Base-by-base conservation (phyloP, 1,140 invertebrate genomes). In the Brachionus asplanchnoidis region DNA sequence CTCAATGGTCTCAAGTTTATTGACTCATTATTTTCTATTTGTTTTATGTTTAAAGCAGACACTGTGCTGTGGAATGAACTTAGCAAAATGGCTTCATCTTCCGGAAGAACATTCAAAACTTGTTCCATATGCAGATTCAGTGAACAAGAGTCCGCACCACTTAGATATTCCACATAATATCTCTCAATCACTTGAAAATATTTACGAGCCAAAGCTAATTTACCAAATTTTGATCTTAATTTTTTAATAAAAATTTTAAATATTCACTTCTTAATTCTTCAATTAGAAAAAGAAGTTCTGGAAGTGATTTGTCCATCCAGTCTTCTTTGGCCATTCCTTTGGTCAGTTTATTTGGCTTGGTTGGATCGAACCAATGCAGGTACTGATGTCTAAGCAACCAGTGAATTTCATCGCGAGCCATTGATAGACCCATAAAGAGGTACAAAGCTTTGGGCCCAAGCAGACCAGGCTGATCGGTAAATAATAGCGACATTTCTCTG, bases 251-350 rank as follows among this genome's bases (percentile, higher is more conserved):
- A 26, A 46, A 20, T 82, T 12, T 28, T 65, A 40, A 60, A 83
- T 14, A 28, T 50, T 20, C 44, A 89, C 91, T 91, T 88, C 96
- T 92, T 28, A 99, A 89, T 90, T 99, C 97, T 90, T 98, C 96
- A 93, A 99, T 98, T 87, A 99, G 96, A 89, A 99, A 99, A 1
- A 99, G 90, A 28, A 99, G 90, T 91, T 99, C 98, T 7, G 98
- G 97, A 32, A 99, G 91, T 88, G 98, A 97, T 73, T 97, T 89
- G 86, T 83, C 85, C 32, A 85, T 82, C 79, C 79, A 82, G 20
- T 82, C 79, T 36, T 90, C 89, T 66, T 88, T 87, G 12, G 89
- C 86, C 50, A 89, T 85, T 82, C 89, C 89, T 8, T 89, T 87
- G 60, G 87, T 90, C 85, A 88, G 87, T 86, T 86, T 92, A 92